Conservation (phyloP, 2,113 vertebrate genomes). For the Cynopterus brachyotis region DNA sequence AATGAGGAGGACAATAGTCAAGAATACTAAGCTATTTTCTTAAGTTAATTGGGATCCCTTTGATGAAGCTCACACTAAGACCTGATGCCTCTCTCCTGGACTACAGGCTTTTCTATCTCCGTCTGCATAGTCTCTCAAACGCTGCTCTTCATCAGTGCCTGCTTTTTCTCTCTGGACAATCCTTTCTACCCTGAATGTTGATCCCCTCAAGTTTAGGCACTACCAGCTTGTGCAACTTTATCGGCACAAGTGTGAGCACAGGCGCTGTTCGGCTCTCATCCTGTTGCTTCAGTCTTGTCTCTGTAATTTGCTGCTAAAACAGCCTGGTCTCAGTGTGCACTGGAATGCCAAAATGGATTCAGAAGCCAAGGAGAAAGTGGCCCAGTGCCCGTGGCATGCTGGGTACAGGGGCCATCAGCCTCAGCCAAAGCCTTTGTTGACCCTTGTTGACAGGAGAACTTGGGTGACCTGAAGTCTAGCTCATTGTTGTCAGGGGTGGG, state of each 20-base stretch:
- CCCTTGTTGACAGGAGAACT: neutral
- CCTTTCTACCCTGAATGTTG: neutral
- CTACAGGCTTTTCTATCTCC: neutral
- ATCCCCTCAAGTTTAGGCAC: neutral
- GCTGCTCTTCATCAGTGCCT: neutral
- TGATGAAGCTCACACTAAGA: neutral
- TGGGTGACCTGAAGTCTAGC: neutral
- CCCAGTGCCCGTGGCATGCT: neutral
- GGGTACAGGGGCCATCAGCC: neutral
- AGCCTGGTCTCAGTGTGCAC: neutral
- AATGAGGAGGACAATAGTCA: neutral
- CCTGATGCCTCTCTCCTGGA: neutral
- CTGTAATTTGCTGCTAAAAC: neutral
- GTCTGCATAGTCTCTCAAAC: neutral
- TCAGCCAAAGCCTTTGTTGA: neutral
- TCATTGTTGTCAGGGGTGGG: neutral
- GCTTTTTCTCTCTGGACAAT: neutral
- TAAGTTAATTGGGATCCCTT: neutral
- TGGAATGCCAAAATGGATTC: conserved; percentile 16
- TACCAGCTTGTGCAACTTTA: neutral
- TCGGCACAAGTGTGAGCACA: neutral
- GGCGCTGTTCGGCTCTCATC: neutral
- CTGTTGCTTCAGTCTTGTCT: neutral
- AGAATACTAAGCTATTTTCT: neutral
- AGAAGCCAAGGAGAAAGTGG: neutral